phyloP scores from a whole-genome alignment of 1,140 invertebrate species.

The Ptiloglossa arizonensis region DNA sequence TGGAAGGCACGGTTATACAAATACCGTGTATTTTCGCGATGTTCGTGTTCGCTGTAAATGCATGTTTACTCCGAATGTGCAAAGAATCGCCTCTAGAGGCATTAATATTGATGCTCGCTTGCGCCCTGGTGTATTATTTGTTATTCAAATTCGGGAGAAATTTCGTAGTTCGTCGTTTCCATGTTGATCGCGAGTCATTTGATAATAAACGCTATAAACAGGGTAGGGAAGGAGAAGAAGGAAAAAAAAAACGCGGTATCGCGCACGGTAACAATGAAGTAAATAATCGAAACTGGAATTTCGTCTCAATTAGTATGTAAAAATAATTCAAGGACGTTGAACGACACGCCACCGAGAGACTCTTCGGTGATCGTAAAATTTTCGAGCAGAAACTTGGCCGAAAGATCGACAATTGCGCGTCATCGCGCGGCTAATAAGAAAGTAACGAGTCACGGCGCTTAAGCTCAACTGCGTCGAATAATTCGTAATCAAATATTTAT shows the following conservation, averaged over 20 bases:
- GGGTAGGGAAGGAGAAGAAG: no score
- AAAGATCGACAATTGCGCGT: not conserved
- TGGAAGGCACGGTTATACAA: not conserved
- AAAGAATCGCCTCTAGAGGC: not conserved
- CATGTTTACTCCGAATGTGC: not conserved
- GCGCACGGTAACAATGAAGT: not conserved
- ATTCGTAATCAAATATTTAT: not conserved
- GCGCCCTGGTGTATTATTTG: not conserved
- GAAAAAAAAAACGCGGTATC: not conserved
- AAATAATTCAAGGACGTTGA: not conserved
- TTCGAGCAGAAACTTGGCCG: not conserved
- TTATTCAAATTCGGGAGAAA: conserved; percentile 11
- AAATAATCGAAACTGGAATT: not conserved
- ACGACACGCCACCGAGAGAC: not conserved
- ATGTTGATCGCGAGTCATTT: not conserved
- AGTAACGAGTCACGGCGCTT: not conserved
- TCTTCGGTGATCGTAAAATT: not conserved
- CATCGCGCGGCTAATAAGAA: not conserved
- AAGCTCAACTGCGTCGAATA: not conserved
- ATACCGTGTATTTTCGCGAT: not conserved
- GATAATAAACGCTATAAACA: not conserved
- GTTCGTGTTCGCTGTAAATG: not conserved
- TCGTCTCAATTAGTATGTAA: not conserved
- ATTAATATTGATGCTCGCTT: conserved; percentile 21
- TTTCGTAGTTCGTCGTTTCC: not conserved